phyloP scores from a whole-genome alignment of 2,888 invertebrate species.

The Prosapia bicincta region DNA sequence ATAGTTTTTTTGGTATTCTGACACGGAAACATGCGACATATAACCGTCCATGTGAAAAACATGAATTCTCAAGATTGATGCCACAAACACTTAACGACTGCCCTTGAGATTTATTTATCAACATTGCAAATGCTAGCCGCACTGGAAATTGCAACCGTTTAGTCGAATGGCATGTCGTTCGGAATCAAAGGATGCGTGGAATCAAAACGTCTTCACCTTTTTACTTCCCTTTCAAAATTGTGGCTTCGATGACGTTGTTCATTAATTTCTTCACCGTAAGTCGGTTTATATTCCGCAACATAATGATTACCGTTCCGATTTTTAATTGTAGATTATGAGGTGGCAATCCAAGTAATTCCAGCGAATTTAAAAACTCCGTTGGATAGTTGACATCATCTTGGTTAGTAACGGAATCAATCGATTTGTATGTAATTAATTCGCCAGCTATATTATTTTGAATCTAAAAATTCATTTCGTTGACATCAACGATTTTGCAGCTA shows the following conservation, averaged over 20 bases:
- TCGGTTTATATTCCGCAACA: constrained; percentile 39
- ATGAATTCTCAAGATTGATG: constrained; percentile 32
- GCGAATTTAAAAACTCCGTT: constrained; percentile 42
- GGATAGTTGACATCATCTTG: constrained; percentile 34
- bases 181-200: constrained; percentile 35
- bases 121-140: no score
- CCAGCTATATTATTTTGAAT: constrained; percentile 40
- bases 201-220: constrained; percentile 39
- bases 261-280: constrained; percentile 37
- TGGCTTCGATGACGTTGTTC: constrained; percentile 38
- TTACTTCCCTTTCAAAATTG: constrained; percentile 34
- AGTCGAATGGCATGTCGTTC: constrained; percentile 31
- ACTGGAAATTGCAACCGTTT: no score
- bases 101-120: constrained; percentile 36
- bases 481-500: constrained; percentile 43
- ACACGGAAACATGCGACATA: constrained; percentile 40
- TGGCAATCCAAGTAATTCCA: constrained; percentile 38
- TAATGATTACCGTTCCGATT: constrained; percentile 38
- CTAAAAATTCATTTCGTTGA: constrained; percentile 41
- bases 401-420: constrained; percentile 38
- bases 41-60: constrained; percentile 37
- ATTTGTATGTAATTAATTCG: constrained; percentile 38
- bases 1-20: constrained; percentile 16
- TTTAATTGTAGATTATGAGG: constrained; percentile 32
- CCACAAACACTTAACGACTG: constrained; percentile 33